Evolutionary conservation across 2,888 invertebrate genomes (phyloP), one percentile per base, ranked within the genome.

Genomic region (Trichogramma evanescens): DNA sequence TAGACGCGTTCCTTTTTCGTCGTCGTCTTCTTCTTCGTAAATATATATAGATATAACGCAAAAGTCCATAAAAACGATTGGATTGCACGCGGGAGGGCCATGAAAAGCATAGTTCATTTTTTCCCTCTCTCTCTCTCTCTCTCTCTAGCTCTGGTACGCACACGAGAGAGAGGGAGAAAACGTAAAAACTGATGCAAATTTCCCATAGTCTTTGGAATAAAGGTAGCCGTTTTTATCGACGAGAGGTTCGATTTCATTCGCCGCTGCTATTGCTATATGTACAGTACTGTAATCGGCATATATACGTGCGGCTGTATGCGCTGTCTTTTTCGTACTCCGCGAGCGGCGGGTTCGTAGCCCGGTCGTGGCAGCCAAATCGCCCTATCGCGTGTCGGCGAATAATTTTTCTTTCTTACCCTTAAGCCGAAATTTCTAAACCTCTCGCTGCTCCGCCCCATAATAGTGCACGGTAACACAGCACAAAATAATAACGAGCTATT

Each of bases 31-130:
- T 26, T 26, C 26, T 26, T 26, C 2, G 26, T 26, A 26, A 1
- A 26, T 26, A 26, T 26, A 26, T 58, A 59, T 62, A 62, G 59
- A 60, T 54, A 63, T 63, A 60, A 60, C 54, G 58, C 26, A 53
- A 58, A 58, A 39, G 60, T 59, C 63, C 54, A 58, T 63, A 63
- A 63, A 63, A 63, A 55, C 57, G 57, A 60, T 59, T 58, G 61
- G 56, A 61, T 54, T 59, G 58, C 58, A 10, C 9, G 8, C 38
- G 26, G 42, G 50, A 42, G 43, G 55, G 56, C 58, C 53, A 51
- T 45, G 56, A 61, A 56, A 52, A 56, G 54, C 50, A 2, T 46
- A 49, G 56, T 54, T 57, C 50, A 61, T 61, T 57, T 61, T 54
- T 57, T 56, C 26, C n/a, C 10, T 13, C 52, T 6, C 44, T 5